Base-by-base conservation (phyloP, 2,888 invertebrate genomes). In the Acrocera orbiculus region DNA sequence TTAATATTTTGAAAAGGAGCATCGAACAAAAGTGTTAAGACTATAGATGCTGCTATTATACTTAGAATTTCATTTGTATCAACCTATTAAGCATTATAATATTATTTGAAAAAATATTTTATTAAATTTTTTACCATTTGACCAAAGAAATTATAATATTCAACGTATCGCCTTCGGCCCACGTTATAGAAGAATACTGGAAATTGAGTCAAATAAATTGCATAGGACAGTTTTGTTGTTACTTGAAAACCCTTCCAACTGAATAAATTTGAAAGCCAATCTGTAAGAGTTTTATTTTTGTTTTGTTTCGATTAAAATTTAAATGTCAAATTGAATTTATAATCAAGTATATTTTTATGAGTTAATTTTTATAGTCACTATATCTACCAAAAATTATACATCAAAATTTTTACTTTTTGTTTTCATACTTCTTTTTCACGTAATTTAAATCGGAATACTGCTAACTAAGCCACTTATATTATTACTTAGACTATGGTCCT, bases 131-230 rank as follows among this genome's bases (percentile, higher is more conserved):
- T 63, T 56, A 73, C 74, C 55, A 69, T 58, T 49, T 66, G 60
- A 37, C 61, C 60, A 25, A 70, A 50, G 45, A 75, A 68, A 31
- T 61, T 65, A 44, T 69, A 74, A 40, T 69, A 61, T 39, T 69
- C 66, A 1, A 69, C 54, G 43, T 64, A 63, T 47, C 70, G 63
- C 24, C 66, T 66, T 33, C 62, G 63, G 3, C 76, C 76, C 20
- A 76, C 72, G 46, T 75, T 74, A 47, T 62, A 77, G 53, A 77
- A 76, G 50, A 70, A 76, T 35, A 76, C 66, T 4, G 76, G 76
- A 46, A 76, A 76, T 50, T 77, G 76, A 16, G 73, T 73, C 38
- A 77, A 55, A 48, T 77, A 77, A 32, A 76, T 63, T 20, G 73
- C 70, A 48, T 77, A 77, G 22, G 76, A 75, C n/a, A 76, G 58